Conservation (phyloP, 2,797 vertebrate species). For the Naso thynnoides region DNA sequence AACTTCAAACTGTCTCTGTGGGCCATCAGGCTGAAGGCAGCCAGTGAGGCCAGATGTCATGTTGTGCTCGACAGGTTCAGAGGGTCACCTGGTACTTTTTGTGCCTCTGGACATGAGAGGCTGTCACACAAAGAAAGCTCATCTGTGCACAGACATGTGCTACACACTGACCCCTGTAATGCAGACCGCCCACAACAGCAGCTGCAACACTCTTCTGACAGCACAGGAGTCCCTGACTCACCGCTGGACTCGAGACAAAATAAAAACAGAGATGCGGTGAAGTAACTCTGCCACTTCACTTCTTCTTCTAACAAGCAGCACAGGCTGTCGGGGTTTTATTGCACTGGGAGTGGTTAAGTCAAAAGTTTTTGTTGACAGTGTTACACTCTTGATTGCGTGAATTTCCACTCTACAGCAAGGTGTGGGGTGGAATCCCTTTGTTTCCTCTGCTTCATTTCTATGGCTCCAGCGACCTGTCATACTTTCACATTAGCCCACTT, state of each 20-base stretch:
- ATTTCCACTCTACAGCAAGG: constrained; percentile 59
- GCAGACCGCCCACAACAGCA: constrained; percentile 59
- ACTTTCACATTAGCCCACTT: constrained; percentile 75
- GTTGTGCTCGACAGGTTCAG: constrained; percentile 76
- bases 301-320: not conserved
- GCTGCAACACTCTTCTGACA: constrained; percentile 44
- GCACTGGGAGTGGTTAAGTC: constrained; percentile 29
- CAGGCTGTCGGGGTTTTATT: constrained; percentile 7
- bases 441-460: constrained; percentile 72
- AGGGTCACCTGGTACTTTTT: constrained; percentile 68
- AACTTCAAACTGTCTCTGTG: constrained; percentile 75
- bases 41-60: constrained; percentile 76
- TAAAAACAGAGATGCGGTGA: constrained; percentile 9
- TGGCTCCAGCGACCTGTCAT: constrained; percentile 76
- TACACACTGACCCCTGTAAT: constrained; percentile 53
- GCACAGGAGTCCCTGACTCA: constrained; percentile 15
- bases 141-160: constrained; percentile 59
- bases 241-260: constrained; percentile 18
- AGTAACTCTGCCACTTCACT: not conserved
- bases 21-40: constrained; percentile 65
- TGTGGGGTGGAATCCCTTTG: constrained; percentile 80
- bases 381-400: constrained; percentile 43
- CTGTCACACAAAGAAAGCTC: constrained; percentile 63
- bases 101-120: constrained; percentile 64
- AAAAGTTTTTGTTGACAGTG: constrained; percentile 56